These are phyloP conservation scores for Oasisia sp. DNA, from an alignment of 2,888 invertebrate genomes.

Conservation along the genomic window DNA sequence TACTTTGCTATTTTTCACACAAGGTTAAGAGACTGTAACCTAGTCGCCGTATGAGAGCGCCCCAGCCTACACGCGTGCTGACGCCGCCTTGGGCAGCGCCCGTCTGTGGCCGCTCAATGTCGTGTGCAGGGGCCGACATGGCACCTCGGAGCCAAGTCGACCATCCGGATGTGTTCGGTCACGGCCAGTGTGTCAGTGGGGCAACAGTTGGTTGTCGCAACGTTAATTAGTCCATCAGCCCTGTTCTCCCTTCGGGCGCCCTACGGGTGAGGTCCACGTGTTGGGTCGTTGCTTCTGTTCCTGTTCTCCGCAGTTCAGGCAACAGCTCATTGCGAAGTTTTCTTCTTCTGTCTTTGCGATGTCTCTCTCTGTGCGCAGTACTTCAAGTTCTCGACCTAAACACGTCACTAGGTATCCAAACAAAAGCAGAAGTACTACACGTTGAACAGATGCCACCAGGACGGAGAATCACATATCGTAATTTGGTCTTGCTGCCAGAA, in stretches of 20 bases:
- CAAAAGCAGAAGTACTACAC: too few species aligned
- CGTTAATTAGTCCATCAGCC: not conserved
- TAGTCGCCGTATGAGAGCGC: too few species aligned
- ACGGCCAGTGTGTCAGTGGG: not conserved
- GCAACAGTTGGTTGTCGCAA: not conserved
- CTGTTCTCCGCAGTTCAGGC: too few species aligned
- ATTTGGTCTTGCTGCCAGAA: not conserved
- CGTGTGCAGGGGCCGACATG: not conserved
- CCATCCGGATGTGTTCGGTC: not conserved
- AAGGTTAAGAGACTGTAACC: too few species aligned
- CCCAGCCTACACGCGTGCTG: not conserved
- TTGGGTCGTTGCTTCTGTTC: too few species aligned
- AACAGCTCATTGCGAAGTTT: too few species aligned
- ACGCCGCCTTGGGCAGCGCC: not conserved
- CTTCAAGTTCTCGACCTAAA: too few species aligned
- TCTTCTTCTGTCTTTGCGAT: too few species aligned
- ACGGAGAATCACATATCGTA: not conserved
- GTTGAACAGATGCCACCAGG: not conserved
- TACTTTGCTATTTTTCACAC: too few species aligned
- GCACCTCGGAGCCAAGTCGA: not conserved
- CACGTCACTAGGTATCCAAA: too few species aligned
- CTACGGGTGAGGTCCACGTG: too few species aligned
- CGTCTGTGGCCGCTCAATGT: not conserved
- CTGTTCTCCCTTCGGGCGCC: not conserved
- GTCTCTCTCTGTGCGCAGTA: too few species aligned